Base-by-base conservation (phyloP, 2,888 invertebrate genomes). In the Sabellastarte sp. region DNA sequence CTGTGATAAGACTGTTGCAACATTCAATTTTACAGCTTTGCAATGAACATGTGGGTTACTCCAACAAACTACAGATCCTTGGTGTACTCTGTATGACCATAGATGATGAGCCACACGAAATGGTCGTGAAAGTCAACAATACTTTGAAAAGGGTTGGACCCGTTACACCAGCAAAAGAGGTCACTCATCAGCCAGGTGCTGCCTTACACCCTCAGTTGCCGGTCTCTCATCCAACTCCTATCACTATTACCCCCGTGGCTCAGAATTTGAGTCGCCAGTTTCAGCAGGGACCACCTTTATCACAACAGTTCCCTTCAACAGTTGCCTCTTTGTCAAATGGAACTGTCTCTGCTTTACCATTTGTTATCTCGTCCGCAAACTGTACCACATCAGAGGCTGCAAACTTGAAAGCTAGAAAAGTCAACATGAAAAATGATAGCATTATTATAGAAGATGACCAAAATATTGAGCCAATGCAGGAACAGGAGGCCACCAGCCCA, bases 111-210 rank as follows among this genome's bases (percentile, higher is more conserved):
- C 68, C 68, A 53, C 66, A 72, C 41, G 73, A 73, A 59, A 50
- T 73, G 10, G 70, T 73, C 32, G 65, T 73, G 59, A 73, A 73
- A 60, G 70, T 73, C 10, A 73, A 73, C 66, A 73, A 70, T 61
- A 73, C 73, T 20, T 65, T 73, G 41, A 73, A 73, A 52, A 50
- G 71, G 24, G 70, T 73, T 2, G 53, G 53, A 53, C 10, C 20
- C 26, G 53, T 26, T 20, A 24, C 53, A 26, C 24, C 28, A 26
- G 20, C 26, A 26, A 41, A 20, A 10, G n/a, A n/a, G n/a, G n/a
- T n/a, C n/a, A n/a, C n/a, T n/a, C n/a, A n/a, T n/a, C n/a, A n/a
- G n/a, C n/a, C n/a, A n/a, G n/a, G n/a, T n/a, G n/a, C n/a, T n/a
- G n/a, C n/a, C n/a, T n/a, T n/a, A n/a, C n/a, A n/a, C n/a, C n/a